Conservation (phyloP, 2,888 invertebrate genomes). For the Deroplatys truncata region DNA sequence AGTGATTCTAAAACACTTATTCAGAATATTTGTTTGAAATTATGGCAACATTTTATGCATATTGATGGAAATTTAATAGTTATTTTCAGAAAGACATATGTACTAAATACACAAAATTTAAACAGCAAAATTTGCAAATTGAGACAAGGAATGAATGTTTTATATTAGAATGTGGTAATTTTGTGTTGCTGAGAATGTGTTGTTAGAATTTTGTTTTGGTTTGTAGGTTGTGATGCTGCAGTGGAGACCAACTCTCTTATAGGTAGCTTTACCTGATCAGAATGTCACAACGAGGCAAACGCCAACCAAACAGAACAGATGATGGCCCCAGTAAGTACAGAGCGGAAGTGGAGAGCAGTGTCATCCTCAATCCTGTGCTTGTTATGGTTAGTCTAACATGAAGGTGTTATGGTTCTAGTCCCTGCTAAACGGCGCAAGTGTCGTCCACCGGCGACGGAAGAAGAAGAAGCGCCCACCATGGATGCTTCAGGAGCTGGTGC, state of each 20-base stretch:
- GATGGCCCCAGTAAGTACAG: conserved; percentile 51
- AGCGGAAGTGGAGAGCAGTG: background rate
- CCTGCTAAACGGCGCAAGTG: conserved; percentile 72
- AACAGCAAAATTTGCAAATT: no score
- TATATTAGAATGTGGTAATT: no score
- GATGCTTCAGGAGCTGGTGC: conserved; percentile 38
- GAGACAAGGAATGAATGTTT: no score
- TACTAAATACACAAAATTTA: no score
- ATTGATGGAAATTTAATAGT: no score
- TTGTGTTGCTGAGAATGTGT: no score
- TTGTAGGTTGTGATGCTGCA: conserved; percentile 37
- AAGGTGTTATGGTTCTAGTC: conserved; percentile 33
- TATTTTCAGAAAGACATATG: no score
- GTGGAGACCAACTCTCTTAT: conserved; percentile 35
- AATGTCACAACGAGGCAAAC: conserved; percentile 76
- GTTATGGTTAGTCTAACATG: background rate
- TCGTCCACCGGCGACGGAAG: conserved; percentile 58
- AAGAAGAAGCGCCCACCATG: conserved; percentile 43
- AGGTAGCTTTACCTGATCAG: conserved; percentile 36
- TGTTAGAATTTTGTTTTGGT: background rate
- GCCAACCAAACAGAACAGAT: conserved; percentile 63
- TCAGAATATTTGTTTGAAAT: no score
- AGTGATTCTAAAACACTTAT: no score
- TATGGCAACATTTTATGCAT: no score
- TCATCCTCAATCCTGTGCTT: background rate